These are phyloP conservation scores for Chionis minor DNA, from an alignment of 2,113 vertebrate genomes.

Conservation along the genomic window DNA sequence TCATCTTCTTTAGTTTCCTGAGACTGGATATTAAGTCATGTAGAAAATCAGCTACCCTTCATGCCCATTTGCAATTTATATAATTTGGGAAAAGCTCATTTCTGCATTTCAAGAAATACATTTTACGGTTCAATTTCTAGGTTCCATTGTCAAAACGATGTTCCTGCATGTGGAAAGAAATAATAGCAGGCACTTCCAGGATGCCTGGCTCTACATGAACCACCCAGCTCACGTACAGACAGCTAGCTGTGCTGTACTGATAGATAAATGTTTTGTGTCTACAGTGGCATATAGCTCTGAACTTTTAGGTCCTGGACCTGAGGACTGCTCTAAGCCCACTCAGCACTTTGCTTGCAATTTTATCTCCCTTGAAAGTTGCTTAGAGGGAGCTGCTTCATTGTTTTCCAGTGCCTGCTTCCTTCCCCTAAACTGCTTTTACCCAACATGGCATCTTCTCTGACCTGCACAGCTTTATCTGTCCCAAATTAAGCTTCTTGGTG, in stretches of 20 bases:
- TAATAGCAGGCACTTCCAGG: background rate
- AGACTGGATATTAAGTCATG: slow-evolving; percentile 1
- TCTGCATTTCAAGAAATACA: background rate
- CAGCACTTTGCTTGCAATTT: background rate
- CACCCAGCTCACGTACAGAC: background rate
- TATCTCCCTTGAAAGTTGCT: background rate
- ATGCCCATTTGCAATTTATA: background rate
- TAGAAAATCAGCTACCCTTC: slow-evolving; percentile 16
- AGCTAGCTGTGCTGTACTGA: background rate
- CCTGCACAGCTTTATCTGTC: background rate
- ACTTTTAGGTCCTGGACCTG: background rate
- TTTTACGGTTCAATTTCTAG: slow-evolving; percentile 1
- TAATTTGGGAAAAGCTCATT: slow-evolving; percentile 34
- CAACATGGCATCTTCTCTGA: background rate
- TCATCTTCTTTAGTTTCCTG: background rate
- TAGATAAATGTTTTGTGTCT: background rate
- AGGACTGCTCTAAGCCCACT: background rate
- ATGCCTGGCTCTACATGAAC: background rate
- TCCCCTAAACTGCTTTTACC: background rate
- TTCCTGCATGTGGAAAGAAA: background rate
- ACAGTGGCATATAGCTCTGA: background rate
- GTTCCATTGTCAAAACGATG: background rate
- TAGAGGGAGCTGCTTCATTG: background rate
- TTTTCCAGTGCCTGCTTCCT: background rate
- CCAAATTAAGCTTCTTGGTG: background rate